Evolutionary conservation across 1,140 invertebrate genomes (phyloP), one percentile per base, ranked within the genome.

Genomic region (Ditylenchus dipsaci): DNA sequence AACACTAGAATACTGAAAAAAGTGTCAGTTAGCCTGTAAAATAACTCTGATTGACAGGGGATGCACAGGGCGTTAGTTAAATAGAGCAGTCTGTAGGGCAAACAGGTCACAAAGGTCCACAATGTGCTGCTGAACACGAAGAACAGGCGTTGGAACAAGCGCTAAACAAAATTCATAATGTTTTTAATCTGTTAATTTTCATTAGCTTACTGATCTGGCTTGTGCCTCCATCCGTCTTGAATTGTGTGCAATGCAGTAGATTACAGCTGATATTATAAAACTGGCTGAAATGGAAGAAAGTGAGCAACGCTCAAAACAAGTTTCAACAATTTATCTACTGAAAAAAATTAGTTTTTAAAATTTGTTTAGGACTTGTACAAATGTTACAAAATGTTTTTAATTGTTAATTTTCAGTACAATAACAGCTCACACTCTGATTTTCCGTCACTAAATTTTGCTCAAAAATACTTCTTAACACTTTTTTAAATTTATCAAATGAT

Each of bases 81-180:
- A 58, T 78, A 81, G 5, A 82, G 53, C 26, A 82, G 38, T 26
- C 79, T 67, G 65, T 81, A 81, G 5, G 79, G 79, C 7, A 81
- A 65, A 61, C 78, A 82, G 8, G 79, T 81, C 59, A 74, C 70
- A 53, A 82, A 81, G 9, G 79, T 81, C 79, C 79, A 81, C 19
- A 79, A 43, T 1, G 79, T 81, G 42, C 78, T 81, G 60, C 75
- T 75, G 63, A 81, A 81, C 1, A 81, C 57, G 76, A 81, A 81
- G 66, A 81, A 82, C 3, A 81, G 71, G 1, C 81, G 75, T 68
- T 81, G 68, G 57, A 81, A 82, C 1, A 82, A 63, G 53, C 71
- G 66, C 78, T 80, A 42, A 70, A 80, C n/a, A n/a, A n/a, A n/a
- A n/a, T n/a, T n/a, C 43, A 45, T 13, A 13, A 45, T 45, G 11